Conservation (phyloP, 2,888 invertebrate genomes). For the Latheticus oryzae region DNA sequence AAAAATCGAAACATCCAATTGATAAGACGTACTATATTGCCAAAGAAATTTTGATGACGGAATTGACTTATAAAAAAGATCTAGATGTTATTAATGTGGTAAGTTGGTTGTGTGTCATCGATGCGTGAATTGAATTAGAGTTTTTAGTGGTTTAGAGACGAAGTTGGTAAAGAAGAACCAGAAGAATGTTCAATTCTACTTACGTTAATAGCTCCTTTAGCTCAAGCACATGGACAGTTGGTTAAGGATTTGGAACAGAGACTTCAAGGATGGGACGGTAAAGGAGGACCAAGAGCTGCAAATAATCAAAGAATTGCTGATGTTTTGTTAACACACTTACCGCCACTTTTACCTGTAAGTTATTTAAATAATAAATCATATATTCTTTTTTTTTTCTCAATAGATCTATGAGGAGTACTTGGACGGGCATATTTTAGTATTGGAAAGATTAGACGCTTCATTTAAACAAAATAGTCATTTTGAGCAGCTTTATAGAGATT, state of each 20-base stretch:
- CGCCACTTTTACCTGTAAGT: conserved; percentile 71
- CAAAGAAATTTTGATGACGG: conserved; percentile 95
- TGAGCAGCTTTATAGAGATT: conserved; percentile 78
- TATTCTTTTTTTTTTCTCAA: conserved; percentile 18
- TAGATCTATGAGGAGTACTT: conserved; percentile 79
- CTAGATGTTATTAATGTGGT: conserved; percentile 91
- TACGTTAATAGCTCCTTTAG: conserved; percentile 77
- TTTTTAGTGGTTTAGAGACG: conserved; percentile 82
- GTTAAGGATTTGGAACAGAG: conserved; percentile 83
- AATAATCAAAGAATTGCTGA: conserved; percentile 78
- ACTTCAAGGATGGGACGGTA: conserved; percentile 79
- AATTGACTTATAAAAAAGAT: conserved; percentile 94
- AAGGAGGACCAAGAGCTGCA: conserved; percentile 64
- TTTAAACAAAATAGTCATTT: conserved; percentile 77
- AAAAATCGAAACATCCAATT: conserved; percentile 56
- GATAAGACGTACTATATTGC: conserved; percentile 86
- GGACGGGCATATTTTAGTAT: conserved; percentile 78
- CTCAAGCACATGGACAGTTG: conserved; percentile 84
- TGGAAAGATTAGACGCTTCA: conserved; percentile 84
- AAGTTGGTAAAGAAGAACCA: conserved; percentile 69
- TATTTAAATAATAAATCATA: too few relatives aligned
- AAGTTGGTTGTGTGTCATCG: too few relatives aligned
- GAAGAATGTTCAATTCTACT: conserved; percentile 72
- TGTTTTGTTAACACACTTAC: conserved; percentile 77
- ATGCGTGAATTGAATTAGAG: neutral